Conservation (phyloP, 2,797 vertebrate genomes). For the Gila robusta region DNA sequence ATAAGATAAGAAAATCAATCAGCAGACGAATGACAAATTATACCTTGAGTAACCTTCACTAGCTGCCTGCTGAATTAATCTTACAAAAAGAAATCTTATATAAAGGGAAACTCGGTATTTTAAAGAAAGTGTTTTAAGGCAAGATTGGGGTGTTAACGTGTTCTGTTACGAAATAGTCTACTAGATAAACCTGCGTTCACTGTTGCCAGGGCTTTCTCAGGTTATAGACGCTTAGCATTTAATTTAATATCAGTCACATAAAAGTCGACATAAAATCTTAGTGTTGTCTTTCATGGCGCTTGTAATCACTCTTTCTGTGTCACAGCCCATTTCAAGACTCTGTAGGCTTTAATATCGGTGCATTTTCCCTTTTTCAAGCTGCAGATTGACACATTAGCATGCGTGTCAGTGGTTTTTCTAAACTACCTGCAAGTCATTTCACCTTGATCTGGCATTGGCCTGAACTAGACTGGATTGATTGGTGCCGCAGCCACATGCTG, state of each 20-base stretch:
- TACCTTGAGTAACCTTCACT: constrained; percentile 31
- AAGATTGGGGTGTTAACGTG: neutral
- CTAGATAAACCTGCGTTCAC: neutral
- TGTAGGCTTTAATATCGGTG: neutral
- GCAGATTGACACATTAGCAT: constrained; percentile 9
- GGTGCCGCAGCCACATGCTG: constrained; percentile 70
- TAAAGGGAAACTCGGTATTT: constrained; percentile 1
- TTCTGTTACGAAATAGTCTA: neutral
- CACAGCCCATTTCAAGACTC: neutral
- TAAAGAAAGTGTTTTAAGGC: neutral
- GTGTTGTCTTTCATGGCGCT: constrained; percentile 3
- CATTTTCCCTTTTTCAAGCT: constrained; percentile 3
- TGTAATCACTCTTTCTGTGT: constrained; percentile 16
- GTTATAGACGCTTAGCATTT: constrained; percentile 30
- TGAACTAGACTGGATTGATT: constrained; percentile 76
- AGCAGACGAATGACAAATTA: constrained; percentile 26
- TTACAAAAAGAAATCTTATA: neutral
- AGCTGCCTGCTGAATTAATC: constrained; percentile 1
- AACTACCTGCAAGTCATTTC: constrained; percentile 53
- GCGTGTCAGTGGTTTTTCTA: neutral
- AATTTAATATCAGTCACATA: constrained; percentile 31
- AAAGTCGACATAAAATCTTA: constrained; percentile 39
- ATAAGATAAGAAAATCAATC: constrained; percentile 52
- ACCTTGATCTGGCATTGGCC: constrained; percentile 78
- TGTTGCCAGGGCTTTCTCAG: neutral